A percentile compares a stretch with the other conserved stretches of the same genome.
Evolutionary conservation across 2,797 vertebrate genomes (phyloP).

Genomic region (Chrysocyon brachyurus): DNA sequence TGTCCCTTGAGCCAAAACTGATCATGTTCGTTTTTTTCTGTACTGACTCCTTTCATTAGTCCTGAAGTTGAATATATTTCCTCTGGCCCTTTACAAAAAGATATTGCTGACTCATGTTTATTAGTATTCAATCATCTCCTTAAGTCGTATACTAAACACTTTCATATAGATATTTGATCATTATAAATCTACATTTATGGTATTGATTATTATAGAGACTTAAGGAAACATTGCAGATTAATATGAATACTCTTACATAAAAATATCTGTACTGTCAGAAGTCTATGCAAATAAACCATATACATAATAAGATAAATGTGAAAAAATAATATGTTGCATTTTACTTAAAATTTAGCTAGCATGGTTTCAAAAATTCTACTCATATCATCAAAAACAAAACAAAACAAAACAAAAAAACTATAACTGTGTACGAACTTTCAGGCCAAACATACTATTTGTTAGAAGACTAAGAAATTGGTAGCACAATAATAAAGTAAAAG

Average conservation of each 20-base stretch:
- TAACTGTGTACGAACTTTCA: not conserved
- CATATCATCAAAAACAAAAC: not conserved
- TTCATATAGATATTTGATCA: not conserved
- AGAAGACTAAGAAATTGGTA: not conserved
- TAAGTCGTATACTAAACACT: not conserved
- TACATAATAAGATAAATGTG: not conserved
- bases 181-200: not conserved
- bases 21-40: not conserved
- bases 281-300: not conserved
- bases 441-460: not conserved
- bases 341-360: not conserved
- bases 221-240: not conserved
- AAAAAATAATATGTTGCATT: not conserved
- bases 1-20: not conserved
- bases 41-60: not conserved
- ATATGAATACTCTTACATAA: not conserved
- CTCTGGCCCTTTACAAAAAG: not conserved
- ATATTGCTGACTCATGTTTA: not conserved
- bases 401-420: not conserved
- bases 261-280: not conserved
- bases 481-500: not conserved
- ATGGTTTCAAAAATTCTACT: not conserved
- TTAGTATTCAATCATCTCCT: not conserved
- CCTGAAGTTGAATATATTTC: not conserved
- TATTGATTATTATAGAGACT: slow-evolving; percentile 25